A percentile compares a stretch with the other conserved stretches of the same genome.
Conservation (phyloP, 2,797 vertebrate species). For the Sebastes cheni region DNA sequence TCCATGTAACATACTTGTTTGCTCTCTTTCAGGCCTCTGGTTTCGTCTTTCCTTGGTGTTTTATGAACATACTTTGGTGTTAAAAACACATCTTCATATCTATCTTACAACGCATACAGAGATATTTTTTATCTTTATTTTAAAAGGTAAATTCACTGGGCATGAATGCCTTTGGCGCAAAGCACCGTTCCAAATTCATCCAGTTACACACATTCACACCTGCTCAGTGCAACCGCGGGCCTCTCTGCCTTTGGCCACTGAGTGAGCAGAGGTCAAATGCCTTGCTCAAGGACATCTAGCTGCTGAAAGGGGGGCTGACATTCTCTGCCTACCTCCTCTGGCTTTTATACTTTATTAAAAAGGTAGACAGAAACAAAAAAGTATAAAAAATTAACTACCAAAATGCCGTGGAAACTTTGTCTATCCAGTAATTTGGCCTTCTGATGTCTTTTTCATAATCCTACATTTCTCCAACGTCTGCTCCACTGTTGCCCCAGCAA, state of each 20-base stretch:
- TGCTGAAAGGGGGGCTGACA: neutral
- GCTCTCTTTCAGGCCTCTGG: neutral
- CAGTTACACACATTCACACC: constrained; percentile 10
- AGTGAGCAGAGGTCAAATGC: constrained; percentile 25
- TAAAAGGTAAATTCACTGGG: neutral
- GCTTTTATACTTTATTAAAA: neutral
- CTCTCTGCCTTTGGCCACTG: neutral
- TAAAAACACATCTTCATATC: neutral
- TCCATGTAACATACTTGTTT: neutral
- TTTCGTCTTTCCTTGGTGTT: neutral
- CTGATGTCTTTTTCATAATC: neutral
- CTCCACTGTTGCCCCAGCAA: neutral
- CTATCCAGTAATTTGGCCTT: neutral
- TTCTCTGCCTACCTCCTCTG: neutral
- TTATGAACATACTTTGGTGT: neutral
- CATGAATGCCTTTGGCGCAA: neutral
- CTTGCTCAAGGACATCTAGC: constrained; percentile 10
- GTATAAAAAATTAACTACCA: neutral
- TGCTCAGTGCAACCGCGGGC: constrained; percentile 1
- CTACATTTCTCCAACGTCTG: neutral
- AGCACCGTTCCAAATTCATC: neutral
- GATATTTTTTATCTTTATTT: neutral
- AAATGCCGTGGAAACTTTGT: neutral
- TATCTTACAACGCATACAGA: fast-evolving
- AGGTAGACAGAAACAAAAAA: neutral